Percentiles rank a stretch among this genome's conserved stretches.
Evolutionary conservation across 1,140 invertebrate species (phyloP).

Genomic region (Prorops nasuta): DNA sequence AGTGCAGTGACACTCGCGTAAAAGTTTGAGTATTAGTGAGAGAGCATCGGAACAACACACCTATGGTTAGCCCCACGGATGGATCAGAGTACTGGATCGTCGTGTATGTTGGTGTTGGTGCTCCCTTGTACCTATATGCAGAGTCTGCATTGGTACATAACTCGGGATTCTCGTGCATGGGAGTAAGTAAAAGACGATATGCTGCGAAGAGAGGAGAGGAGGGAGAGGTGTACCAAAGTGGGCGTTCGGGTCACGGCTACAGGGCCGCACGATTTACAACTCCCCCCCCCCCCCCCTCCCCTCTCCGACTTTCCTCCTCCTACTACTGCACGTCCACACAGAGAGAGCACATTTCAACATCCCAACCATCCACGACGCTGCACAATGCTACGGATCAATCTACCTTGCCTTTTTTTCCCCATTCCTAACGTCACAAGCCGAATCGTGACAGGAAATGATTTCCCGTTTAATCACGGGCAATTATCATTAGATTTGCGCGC

Average conservation of each 20-base stretch:
- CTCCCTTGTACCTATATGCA: too few species aligned
- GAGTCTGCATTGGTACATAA: too few species aligned
- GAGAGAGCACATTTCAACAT: neutral
- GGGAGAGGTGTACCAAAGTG: constrained; percentile 13
- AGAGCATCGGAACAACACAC: too few species aligned
- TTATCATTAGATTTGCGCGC: too few species aligned
- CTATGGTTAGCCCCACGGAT: too few species aligned
- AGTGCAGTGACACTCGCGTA: too few species aligned
- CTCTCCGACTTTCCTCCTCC: neutral
- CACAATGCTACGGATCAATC: neutral
- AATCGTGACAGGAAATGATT: neutral
- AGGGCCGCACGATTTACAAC: constrained; percentile 17
- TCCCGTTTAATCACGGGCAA: too few species aligned
- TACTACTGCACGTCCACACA: neutral
- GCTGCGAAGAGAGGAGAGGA: neutral
- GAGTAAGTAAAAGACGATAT: too few species aligned
- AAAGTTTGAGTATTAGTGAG: too few species aligned
- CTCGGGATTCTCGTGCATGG: too few species aligned
- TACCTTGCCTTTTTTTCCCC: neutral
- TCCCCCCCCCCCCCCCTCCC: neutral
- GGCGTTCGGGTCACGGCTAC: constrained; percentile 21
- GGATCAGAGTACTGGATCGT: too few species aligned
- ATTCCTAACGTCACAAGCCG: neutral
- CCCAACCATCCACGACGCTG: neutral
- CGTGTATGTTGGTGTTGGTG: too few species aligned